phyloP scores from a whole-genome alignment of 2,113 vertebrate genomes.

The Cryptotis parvus region DNA sequence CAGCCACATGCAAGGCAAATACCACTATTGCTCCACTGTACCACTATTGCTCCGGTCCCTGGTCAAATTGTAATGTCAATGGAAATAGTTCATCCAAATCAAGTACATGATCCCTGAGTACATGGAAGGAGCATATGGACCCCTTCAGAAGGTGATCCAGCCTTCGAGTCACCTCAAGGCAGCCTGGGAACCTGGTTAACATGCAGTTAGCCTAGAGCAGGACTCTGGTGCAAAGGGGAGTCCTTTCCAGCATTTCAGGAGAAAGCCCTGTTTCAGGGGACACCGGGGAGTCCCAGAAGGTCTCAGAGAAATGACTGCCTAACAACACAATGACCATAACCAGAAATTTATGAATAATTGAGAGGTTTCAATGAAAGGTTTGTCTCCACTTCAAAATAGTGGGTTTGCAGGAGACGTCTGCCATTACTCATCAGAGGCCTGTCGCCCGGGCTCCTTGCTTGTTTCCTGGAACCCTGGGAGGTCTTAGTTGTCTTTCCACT shows the following conservation, averaged over 20 bases:
- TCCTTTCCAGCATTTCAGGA: conserved; percentile 43
- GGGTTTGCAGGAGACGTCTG: conserved; percentile 31
- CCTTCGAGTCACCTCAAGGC: no score
- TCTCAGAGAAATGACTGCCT: conserved; percentile 43
- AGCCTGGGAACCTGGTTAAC: no score
- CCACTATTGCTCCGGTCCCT: no score
- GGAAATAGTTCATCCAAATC: no score
- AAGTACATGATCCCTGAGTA: no score
- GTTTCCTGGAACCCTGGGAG: conserved; percentile 67
- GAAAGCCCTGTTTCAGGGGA: background rate
- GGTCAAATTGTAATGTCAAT: no score
- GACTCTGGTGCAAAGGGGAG: no score
- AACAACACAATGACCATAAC: conserved; percentile 58
- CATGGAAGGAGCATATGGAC: no score
- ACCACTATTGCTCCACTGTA: no score
- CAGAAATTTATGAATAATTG: conserved; percentile 34
- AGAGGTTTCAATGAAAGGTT: conserved; percentile 55
- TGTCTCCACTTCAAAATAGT: conserved; percentile 57
- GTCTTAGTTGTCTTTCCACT: conserved; percentile 46
- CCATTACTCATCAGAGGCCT: conserved; percentile 58
- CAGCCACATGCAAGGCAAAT: no score
- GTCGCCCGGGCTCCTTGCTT: conserved; percentile 36
- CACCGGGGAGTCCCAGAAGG: conserved; percentile 60
- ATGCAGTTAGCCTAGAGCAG: no score
- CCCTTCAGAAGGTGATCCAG: no score